phyloP scores from a whole-genome alignment of 2,797 vertebrate genomes.

The Phrynocephalus guinanensis region DNA sequence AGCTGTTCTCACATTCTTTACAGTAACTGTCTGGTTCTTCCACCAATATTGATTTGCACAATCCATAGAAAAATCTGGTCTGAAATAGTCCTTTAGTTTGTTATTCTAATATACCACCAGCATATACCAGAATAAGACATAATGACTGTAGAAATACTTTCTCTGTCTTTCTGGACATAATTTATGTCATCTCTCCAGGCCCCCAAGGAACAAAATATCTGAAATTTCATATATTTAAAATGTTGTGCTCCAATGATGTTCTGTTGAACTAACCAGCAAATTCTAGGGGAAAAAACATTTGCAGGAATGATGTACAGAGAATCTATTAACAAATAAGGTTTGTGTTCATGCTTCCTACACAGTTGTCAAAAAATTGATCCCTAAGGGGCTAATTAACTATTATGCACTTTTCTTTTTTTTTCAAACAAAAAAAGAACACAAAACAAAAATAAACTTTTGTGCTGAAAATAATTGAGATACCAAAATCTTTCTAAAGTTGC shows the following conservation, averaged over 20 bases:
- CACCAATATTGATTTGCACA: neutral
- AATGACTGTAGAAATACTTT: slow-evolving; percentile 35
- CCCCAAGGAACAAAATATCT: slow-evolving; percentile 29
- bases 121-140: slow-evolving; percentile 31
- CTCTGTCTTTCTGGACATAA: slow-evolving; percentile 21
- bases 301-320: slow-evolving; percentile 57
- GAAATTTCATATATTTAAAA: slow-evolving; percentile 32
- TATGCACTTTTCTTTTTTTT: slow-evolving; percentile 50
- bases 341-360: slow-evolving; percentile 61
- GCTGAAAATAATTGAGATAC: slow-evolving; percentile 63
- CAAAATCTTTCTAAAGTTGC: slow-evolving; percentile 62
- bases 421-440: slow-evolving; percentile 20
- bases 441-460: slow-evolving; percentile 52
- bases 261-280: slow-evolving; percentile 34
- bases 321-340: slow-evolving; percentile 68
- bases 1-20: neutral
- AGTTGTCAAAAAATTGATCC: slow-evolving; percentile 74
- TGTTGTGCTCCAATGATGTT: slow-evolving; percentile 42
- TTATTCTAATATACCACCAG: slow-evolving; percentile 13
- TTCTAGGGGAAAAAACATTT: slow-evolving; percentile 41
- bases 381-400: slow-evolving; percentile 73
- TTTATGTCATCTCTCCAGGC: slow-evolving; percentile 19
- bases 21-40: neutral
- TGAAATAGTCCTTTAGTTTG: neutral
- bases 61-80: neutral